phyloP scores from a whole-genome alignment of 2,113 vertebrate species.

The Elephas maximus region DNA sequence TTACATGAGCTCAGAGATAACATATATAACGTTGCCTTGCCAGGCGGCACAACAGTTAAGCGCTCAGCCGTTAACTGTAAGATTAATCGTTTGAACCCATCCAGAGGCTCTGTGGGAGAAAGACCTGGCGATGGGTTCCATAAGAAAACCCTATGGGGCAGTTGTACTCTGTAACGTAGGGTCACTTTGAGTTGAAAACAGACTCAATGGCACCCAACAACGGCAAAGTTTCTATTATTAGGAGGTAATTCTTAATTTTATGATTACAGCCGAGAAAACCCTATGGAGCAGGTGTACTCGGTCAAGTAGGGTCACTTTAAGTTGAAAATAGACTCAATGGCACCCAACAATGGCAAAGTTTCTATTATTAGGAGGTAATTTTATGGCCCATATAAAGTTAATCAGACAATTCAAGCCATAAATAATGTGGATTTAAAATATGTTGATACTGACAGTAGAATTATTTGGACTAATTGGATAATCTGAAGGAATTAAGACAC shows the following conservation, averaged over 20 bases:
- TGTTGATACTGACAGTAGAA: constrained; percentile 14
- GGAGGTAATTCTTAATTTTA: not conserved
- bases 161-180: not conserved
- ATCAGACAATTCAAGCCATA: constrained; percentile 34
- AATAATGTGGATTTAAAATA: constrained; percentile 34
- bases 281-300: not conserved
- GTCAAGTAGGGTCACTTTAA: not conserved
- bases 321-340: not conserved
- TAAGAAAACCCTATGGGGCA: not conserved
- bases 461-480: constrained; percentile 6
- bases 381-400: not conserved
- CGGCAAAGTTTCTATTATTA: too few relatives aligned
- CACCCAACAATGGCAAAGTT: not conserved
- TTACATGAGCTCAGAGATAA: not conserved
- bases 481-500: constrained; percentile 44
- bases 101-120: not conserved
- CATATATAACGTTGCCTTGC: not conserved
- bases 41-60: not conserved
- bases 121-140: not conserved
- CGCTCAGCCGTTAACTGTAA: not conserved
- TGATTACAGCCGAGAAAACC: not conserved
- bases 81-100: not conserved
- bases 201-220: not conserved
- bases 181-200: not conserved
- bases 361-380: not conserved